Conservation (phyloP, 2,888 invertebrate genomes). For the Hirtodrosophila duncani region DNA sequence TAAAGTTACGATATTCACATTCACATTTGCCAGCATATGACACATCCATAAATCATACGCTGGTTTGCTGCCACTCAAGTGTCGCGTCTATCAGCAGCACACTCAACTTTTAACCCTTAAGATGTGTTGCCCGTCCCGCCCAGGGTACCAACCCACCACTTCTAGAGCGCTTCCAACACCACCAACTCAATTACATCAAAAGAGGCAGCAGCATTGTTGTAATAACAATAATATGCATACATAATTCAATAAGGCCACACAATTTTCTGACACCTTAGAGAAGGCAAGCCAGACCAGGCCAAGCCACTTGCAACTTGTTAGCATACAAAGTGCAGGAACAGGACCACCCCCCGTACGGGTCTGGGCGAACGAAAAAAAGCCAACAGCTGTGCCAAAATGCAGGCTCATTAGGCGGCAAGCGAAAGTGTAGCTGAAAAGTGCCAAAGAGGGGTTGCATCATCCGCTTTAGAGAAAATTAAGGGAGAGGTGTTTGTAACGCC, state of each 20-base stretch:
- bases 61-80: constrained; percentile 22
- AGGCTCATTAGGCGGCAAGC: constrained; percentile 33
- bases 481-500: constrained; percentile 26
- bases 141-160: constrained; percentile 21
- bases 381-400: constrained; percentile 49
- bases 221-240: constrained; percentile 35
- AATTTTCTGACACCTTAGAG: constrained; percentile 51
- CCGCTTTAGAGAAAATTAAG: no score
- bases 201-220: constrained; percentile 32
- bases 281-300: constrained; percentile 10
- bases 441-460: constrained; percentile 60
- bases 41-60: no score
- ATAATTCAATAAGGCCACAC: constrained; percentile 69
- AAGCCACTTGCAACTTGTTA: constrained; percentile 25
- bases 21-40: no score
- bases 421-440: no score
- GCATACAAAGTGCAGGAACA: not conserved
- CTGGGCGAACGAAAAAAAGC: constrained; percentile 38
- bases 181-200: constrained; percentile 17
- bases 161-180: not conserved
- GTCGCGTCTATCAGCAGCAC: constrained; percentile 25
- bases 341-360: no score
- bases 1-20: no score
- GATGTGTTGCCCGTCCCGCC: no score
- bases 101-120: constrained; percentile 11